A percentile compares a stretch with the other conserved stretches of the same genome.
Conservation (phyloP, 1,140 invertebrate species). For the Drosophila asahinai region DNA sequence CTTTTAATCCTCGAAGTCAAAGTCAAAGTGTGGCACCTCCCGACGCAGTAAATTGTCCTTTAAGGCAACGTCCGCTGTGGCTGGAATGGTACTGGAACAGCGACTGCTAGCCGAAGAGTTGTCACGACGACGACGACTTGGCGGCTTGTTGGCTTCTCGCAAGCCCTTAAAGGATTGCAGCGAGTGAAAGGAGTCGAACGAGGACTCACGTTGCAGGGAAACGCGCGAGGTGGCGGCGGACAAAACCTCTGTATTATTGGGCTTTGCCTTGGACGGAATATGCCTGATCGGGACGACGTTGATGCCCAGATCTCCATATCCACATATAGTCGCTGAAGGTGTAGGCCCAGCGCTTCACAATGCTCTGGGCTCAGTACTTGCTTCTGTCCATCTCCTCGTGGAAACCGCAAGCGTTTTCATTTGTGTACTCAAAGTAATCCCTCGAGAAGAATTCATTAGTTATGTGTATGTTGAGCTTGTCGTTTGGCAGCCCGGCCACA, state of each 20-base stretch:
- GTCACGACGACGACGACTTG: neutral
- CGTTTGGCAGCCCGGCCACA: too few relatives aligned
- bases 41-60: too few relatives aligned
- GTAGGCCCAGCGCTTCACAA: constrained; percentile 69
- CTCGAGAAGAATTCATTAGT: constrained; percentile 50
- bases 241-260: constrained; percentile 12
- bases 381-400: constrained; percentile 57
- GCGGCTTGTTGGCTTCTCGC: neutral
- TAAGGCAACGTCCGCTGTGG: neutral
- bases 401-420: constrained; percentile 55
- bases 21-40: neutral
- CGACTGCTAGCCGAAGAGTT: constrained; percentile 6
- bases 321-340: constrained; percentile 73
- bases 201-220: neutral
- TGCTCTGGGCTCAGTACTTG: constrained; percentile 69
- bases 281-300: constrained; percentile 53
- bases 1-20: neutral
- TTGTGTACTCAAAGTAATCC: constrained; percentile 67
- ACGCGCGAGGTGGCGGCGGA: neutral
- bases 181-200: constrained; percentile 16
- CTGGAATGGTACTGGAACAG: neutral
- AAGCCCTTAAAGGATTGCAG: neutral
- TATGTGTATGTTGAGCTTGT: constrained; percentile 9
- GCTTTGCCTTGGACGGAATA: constrained; percentile 32
- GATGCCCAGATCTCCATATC: constrained; percentile 64